Evolutionary conservation across 2,888 invertebrate species (phyloP), one percentile per base, ranked within the genome.

Genomic region (Xestia ashworthii): DNA sequence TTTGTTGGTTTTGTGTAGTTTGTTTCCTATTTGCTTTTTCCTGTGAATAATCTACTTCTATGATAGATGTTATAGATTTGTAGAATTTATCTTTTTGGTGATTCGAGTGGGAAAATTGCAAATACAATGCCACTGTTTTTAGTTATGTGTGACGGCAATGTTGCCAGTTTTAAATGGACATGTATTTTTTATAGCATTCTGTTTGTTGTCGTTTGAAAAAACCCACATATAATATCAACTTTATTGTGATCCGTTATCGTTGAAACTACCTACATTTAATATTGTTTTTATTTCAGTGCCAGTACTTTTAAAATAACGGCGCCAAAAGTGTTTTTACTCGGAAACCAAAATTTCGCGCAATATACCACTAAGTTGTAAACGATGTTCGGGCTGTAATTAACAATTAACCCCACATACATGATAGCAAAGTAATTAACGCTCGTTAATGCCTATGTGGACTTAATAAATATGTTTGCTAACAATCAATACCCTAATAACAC

Each of bases 381-480:
- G 48, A 73, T 84, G 50, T 80, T 74, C 12, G 50, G 38, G 22
- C 41, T 67, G 19, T 84, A 74, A 69, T 64, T 68, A 74, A 32
- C 58, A 16, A 74, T 74, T 74, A 80, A 73, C 25, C 62, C 68
- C 5, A 60, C 38, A 55, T 38, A 68, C 25, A 70, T 67, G 73
- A 79, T 72, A 66, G 44, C 16, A 25, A 72, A 62, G 60, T 73
- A 73, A 80, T 70, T 70, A 62, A 65, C 38, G 44, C 53, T 60
- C 44, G 68, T 50, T 69, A 64, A 71, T 83, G 44, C 55, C 12
- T 38, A 14, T 77, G 58, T 82, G 48, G 46, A 53, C 53, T 38
- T 69, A 32, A 46, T 50, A 25, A 74, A 58, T 75, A 19, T 82
- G 65, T 77, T 82, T 82, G 38, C 58, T 46, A 58, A 46, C 76